Conservation (phyloP, 2,888 invertebrate genomes). For the Himalopsyche japonica region DNA sequence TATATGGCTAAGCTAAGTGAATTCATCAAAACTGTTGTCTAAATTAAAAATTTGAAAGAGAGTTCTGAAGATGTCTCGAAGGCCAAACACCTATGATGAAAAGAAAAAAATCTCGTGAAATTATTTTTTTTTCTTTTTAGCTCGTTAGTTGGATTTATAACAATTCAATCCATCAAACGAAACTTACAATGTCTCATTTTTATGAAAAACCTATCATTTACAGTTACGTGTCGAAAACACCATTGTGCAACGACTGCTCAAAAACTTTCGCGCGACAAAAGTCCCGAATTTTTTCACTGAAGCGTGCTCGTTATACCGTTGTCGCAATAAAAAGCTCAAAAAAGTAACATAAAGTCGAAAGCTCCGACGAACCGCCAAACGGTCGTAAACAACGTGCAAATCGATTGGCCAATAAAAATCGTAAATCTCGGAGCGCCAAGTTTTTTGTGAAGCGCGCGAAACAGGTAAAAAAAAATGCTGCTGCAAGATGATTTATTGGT, state of each 20-base stretch:
- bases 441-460: not conserved
- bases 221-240: not conserved
- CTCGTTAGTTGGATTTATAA: too few relatives aligned
- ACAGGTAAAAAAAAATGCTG: not conserved
- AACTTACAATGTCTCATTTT: too few relatives aligned
- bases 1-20: too few relatives aligned
- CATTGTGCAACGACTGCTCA: not conserved
- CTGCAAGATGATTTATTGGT: not conserved
- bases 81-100: too few relatives aligned
- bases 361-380: slow-evolving; percentile 16
- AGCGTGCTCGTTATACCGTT: not conserved
- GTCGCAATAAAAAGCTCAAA: not conserved
- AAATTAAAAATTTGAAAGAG: too few relatives aligned
- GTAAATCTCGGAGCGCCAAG: not conserved
- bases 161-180: too few relatives aligned
- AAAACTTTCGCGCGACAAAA: not conserved
- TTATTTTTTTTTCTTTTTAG: too few relatives aligned
- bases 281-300: not conserved
- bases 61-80: too few relatives aligned
- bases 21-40: too few relatives aligned
- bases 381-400: slow-evolving; percentile 10
- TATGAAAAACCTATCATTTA: too few relatives aligned
- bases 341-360: slow-evolving; percentile 3
- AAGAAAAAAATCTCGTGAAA: too few relatives aligned
- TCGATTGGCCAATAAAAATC: slow-evolving; percentile 5